Evolutionary conservation across 2,113 vertebrate genomes (phyloP), one percentile per base, ranked within the genome.

Genomic region (Saguinus midas): DNA sequence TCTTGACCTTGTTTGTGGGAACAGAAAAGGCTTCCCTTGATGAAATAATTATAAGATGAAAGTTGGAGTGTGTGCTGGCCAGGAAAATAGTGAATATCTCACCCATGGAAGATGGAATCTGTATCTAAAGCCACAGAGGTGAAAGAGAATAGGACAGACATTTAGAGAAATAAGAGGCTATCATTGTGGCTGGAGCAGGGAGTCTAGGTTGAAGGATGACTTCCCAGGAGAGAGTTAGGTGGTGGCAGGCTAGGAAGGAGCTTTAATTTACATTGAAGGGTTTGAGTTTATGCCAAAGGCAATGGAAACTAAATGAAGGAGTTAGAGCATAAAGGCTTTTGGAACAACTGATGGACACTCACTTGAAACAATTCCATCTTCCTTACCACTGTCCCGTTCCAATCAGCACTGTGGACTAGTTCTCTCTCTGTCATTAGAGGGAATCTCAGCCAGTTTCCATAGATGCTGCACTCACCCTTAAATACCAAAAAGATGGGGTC

Each of bases 201-300:
- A 11, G 0, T 58, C 14, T 52, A 87, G 37, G 27, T 1, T 11
- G 57, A 70, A 52, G 18, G 1, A 16, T 1, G 3, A 52, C 20
- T 78, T 66, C 37, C 40, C 40, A 32, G 32, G 29, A 18, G 18
- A 95, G 18, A 81, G 21, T 5, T 18, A 37, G 75, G 57, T 23
- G 8, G 16, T 64, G n/a, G 64, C 61, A 16, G 25, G 25, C 37
- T 35, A 61, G 27, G 29, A 37, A 70, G 61, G 40, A 16, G 6
- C 37, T 73, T 88, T 55, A 35, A 68, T 25, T 23, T 48, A 82
- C n/a, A 21, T 17, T 43, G 27, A 92, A 72, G 66, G 55, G 68
- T 58, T 50, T 87, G 48, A 78, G 11, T 18, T 9, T 48, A 35
- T 40, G n/a, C 64, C 14, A 72, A 82, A 9, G 25, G 43, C 58